phyloP scores from a whole-genome alignment of 1,140 invertebrate genomes.

The Solen grandis region DNA sequence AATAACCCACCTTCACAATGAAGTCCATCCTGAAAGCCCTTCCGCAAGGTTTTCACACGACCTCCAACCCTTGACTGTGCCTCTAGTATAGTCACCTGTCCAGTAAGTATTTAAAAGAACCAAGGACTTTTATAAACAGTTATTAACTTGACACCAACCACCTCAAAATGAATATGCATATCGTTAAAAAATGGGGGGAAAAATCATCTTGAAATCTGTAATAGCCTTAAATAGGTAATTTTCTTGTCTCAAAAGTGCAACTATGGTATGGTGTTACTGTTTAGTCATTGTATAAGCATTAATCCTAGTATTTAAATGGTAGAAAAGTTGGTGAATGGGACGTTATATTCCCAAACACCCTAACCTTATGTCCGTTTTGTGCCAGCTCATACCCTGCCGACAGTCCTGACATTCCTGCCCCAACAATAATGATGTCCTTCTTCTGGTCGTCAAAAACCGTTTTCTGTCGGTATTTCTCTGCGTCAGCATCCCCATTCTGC shows the following conservation, averaged over 20 bases:
- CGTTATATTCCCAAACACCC: neutral
- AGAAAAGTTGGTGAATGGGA: neutral
- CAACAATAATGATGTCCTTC: slow-evolving; percentile 23
- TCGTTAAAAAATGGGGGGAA: neutral
- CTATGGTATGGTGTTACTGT: no score
- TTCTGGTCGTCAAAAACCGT: neutral
- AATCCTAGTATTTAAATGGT: neutral
- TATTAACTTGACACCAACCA: neutral
- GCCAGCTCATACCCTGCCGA: slow-evolving; percentile 29
- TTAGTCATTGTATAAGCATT: slow-evolving; percentile 1
- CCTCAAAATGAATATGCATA: neutral
- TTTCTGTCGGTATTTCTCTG: neutral
- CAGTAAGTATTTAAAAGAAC: neutral
- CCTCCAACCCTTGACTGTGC: slow-evolving; percentile 15
- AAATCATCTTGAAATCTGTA: neutral
- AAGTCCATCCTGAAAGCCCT: slow-evolving; percentile 15
- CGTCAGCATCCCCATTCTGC: neutral
- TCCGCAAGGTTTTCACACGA: slow-evolving; percentile 25
- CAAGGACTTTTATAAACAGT: neutral
- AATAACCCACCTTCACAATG: slow-evolving; percentile 45
- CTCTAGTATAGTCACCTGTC: slow-evolving; percentile 38
- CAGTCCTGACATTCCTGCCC: slow-evolving; percentile 39
- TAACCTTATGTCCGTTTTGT: slow-evolving; percentile 40
- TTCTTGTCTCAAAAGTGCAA: no score
- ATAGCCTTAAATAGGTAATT: neutral